Evolutionary conservation across 2,888 invertebrate species (phyloP).

Genomic region (Aromia moschata): DNA sequence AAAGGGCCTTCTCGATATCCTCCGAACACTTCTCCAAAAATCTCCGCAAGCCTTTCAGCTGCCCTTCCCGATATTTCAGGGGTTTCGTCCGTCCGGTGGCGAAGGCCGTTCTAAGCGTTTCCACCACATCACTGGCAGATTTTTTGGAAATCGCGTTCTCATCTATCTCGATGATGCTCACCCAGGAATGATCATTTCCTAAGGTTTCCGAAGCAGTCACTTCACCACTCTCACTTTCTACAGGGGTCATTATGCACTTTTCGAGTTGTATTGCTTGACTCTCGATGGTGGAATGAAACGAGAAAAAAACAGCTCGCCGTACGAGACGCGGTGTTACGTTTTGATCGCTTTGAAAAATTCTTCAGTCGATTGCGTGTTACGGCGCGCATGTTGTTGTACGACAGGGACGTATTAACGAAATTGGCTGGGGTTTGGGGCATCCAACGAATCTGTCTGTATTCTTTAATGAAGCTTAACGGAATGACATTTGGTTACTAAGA

Average conservation of each 20-base stretch:
- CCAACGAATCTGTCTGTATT: too few relatives aligned
- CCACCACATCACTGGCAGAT: constrained; percentile 58
- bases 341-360: constrained; percentile 21
- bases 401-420: not conserved
- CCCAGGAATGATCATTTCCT: constrained; percentile 24
- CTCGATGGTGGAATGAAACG: constrained; percentile 27
- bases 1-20: constrained; percentile 78
- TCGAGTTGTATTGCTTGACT: constrained; percentile 14
- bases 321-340: constrained; percentile 10
- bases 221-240: constrained; percentile 40
- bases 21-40: constrained; percentile 84
- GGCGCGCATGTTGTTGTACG: constrained; percentile 24
- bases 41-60: constrained; percentile 77
- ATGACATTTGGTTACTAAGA: too few relatives aligned
- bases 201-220: constrained; percentile 15
- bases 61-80: constrained; percentile 81
- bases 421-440: too few relatives aligned
- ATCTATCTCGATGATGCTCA: constrained; percentile 38
- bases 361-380: constrained; percentile 16
- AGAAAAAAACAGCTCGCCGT: constrained; percentile 9
- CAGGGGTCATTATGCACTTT: constrained; percentile 30
- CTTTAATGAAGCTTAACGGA: too few relatives aligned
- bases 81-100: constrained; percentile 82
- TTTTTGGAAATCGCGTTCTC: constrained; percentile 28
- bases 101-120: constrained; percentile 78